Evolutionary conservation across 1,140 invertebrate genomes (phyloP).

Genomic region (Oedothorax gibbosus): DNA sequence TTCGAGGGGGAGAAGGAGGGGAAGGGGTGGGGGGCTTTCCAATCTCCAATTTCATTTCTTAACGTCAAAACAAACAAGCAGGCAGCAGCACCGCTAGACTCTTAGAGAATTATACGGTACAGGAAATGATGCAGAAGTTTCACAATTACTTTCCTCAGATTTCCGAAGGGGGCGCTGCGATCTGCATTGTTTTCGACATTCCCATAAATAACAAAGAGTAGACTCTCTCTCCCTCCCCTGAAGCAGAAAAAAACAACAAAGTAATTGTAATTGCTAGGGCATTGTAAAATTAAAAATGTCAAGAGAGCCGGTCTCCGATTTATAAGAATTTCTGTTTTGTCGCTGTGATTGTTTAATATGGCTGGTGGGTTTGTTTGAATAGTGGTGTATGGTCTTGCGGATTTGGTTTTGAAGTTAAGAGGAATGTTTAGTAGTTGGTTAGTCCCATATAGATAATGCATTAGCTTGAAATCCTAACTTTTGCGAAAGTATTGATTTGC

Average conservation of each 20-base stretch:
- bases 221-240: background rate
- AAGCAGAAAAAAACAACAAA: constrained; percentile 9
- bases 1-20: too few species aligned
- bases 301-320: constrained; percentile 27
- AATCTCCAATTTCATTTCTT: too few species aligned
- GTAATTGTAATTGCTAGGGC: constrained; percentile 30
- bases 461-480: too few species aligned
- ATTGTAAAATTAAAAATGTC: constrained; percentile 52
- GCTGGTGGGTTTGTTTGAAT: too few species aligned
- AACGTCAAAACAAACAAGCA: too few species aligned
- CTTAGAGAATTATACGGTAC: background rate
- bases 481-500: too few species aligned
- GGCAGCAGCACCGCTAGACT: background rate
- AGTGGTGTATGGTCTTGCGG: too few species aligned
- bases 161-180: background rate
- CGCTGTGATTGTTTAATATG: too few species aligned
- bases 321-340: background rate
- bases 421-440: too few species aligned
- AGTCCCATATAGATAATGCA: too few species aligned
- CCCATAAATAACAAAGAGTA: constrained; percentile 35
- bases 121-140: constrained; percentile 47
- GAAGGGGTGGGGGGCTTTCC: too few species aligned
- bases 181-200: constrained; percentile 43
- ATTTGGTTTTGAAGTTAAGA: too few species aligned
- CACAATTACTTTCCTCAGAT: constrained; percentile 33